Percentiles rank a stretch among this genome's conserved stretches.
Conservation (phyloP, 2,797 vertebrate species). For the Valencia hispanica region DNA sequence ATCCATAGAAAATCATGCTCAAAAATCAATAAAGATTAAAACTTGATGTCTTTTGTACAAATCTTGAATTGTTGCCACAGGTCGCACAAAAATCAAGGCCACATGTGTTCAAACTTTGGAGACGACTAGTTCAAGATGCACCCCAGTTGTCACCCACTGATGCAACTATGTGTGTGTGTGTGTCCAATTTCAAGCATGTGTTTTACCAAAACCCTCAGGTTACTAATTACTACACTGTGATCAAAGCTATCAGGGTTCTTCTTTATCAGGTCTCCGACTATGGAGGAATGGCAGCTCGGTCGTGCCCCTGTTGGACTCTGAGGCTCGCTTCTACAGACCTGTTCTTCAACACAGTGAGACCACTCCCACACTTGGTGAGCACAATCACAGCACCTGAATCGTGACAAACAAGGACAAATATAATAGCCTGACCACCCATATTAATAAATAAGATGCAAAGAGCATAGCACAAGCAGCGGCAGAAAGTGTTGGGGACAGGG, state of each 20-base stretch:
- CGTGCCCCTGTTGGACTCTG: constrained; percentile 3
- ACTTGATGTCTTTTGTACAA: neutral
- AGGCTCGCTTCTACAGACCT: constrained; percentile 18
- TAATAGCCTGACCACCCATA: neutral
- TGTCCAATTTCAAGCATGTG: too few species aligned
- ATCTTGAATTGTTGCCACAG: neutral
- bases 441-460: neutral
- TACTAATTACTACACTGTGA: too few species aligned
- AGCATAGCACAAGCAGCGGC: neutral
- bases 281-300: constrained; percentile 3
- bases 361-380: constrained; percentile 54
- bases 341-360: constrained; percentile 61
- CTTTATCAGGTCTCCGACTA: constrained; percentile 45
- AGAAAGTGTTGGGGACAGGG: neutral
- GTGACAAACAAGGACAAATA: neutral
- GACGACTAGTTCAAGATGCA: neutral
- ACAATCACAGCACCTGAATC: neutral
- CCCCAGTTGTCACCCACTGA: neutral
- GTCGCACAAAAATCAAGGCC: too few species aligned
- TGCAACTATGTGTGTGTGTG: neutral
- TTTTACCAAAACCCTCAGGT: neutral
- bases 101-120: neutral
- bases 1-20: neutral
- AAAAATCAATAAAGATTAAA: neutral
- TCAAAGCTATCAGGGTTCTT: constrained; percentile 5